A percentile compares a stretch with the other conserved stretches of the same genome.
Evolutionary conservation across 2,888 invertebrate genomes (phyloP).

Genomic region (Cinara cedri): DNA sequence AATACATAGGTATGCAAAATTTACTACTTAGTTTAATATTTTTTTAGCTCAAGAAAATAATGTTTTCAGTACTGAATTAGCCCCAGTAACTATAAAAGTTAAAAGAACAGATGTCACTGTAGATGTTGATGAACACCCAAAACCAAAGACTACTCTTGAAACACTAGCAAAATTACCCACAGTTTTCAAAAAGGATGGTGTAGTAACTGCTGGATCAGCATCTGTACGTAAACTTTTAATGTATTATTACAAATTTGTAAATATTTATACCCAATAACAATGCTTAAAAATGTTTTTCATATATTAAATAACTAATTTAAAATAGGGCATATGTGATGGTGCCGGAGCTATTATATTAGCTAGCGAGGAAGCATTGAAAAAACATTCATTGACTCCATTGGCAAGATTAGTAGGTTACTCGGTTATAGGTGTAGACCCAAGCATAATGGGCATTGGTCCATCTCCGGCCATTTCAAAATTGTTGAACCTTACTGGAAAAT

Average conservation of each 20-base stretch:
- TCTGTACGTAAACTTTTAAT: slow-evolving; percentile 71
- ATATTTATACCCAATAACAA: slow-evolving; percentile 24
- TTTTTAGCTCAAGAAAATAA: slow-evolving; percentile 82
- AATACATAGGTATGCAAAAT: background rate
- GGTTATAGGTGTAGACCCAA: slow-evolving; percentile 94
- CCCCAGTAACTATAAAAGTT: slow-evolving; percentile 81
- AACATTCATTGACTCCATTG: slow-evolving; percentile 82
- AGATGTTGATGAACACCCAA: slow-evolving; percentile 90
- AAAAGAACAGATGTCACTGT: slow-evolving; percentile 83
- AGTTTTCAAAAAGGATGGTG: slow-evolving; percentile 92
- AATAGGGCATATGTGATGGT: slow-evolving; percentile 92
- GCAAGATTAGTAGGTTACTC: slow-evolving; percentile 91
- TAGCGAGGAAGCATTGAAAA: slow-evolving; percentile 84
- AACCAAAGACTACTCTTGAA: slow-evolving; percentile 85
- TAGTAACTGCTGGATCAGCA: slow-evolving; percentile 92
- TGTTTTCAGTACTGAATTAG: slow-evolving; percentile 87
- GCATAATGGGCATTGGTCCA: slow-evolving; percentile 98
- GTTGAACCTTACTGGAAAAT: slow-evolving; percentile 78
- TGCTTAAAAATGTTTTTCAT: slow-evolving; percentile 49
- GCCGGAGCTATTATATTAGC: slow-evolving; percentile 91
- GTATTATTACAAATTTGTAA: background rate
- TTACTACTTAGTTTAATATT: background rate
- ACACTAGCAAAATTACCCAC: slow-evolving; percentile 82
- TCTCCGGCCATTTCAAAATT: slow-evolving; percentile 90
- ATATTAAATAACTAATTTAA: slow-evolving; percentile 58